Evolutionary conservation across 1,140 invertebrate genomes (phyloP), one percentile per base, ranked within the genome.

Genomic region (Thereuonema tuberculata): DNA sequence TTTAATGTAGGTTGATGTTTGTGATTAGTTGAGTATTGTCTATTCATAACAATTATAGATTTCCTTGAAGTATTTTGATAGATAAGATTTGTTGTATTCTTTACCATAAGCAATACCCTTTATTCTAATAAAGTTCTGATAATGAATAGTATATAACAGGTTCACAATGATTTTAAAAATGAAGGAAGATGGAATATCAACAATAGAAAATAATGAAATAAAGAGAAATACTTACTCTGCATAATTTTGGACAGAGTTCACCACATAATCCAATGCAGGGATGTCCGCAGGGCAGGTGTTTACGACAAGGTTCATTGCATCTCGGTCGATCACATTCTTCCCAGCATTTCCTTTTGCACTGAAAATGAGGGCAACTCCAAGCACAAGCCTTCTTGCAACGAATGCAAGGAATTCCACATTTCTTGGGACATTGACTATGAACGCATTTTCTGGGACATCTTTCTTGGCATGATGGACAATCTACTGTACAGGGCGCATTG

Each of bases 201-300:
- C n/a, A n/a, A n/a, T n/a, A n/a, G n/a, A n/a, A n/a, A n/a, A n/a
- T n/a, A n/a, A n/a, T n/a, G n/a, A n/a, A n/a, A n/a, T n/a, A n/a
- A n/a, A n/a, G n/a, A n/a, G n/a, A n/a, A n/a, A n/a, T n/a, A 61
- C 75, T 77, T 15, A 67, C 59, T 20, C 68, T 62, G 65, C 75
- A 77, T 17, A 68, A 71, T 2, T 61, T 62, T 65, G 71, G 79
- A 69, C 76, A 70, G 74, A 78, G 69, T 79, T 87, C 84, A 15
- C 82, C 82, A 72, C 85, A 86, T 55, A 83, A 77, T 25, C 83
- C 83, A 66, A 79, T 43, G 27, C 83, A 85, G 1, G 63, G 59
- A 71, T 85, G 82, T 0, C 74, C 72, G 72, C 83, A 85, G 15
- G 64, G 59, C 26, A 81, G 70, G 26, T 29, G 60, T 58, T 68